These are phyloP conservation scores for Cheilosia variabilis DNA, from an alignment of 2,888 invertebrate species.

Conservation along the genomic window DNA sequence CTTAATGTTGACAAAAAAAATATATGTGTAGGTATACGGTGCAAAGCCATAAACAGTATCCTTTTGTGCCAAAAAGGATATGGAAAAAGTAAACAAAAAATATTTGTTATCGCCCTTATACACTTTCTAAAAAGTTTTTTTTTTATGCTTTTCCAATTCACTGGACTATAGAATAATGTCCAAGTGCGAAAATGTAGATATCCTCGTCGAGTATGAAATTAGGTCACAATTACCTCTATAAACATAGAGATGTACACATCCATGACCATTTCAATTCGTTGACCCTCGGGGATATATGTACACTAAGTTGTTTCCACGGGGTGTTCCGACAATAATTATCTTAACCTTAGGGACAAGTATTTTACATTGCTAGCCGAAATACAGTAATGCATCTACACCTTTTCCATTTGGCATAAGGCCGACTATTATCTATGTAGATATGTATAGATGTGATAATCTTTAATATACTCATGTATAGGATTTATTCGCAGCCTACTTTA, in stretches of 20 bases:
- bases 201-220: slow-evolving; percentile 43
- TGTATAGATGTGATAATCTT: not conserved
- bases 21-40: slow-evolving; percentile 20
- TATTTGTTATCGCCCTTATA: slow-evolving; percentile 38
- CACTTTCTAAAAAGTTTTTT: slow-evolving; percentile 37
- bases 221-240: slow-evolving; percentile 54
- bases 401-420: slow-evolving; percentile 24
- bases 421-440: slow-evolving; percentile 12
- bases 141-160: slow-evolving; percentile 57
- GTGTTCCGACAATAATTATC: slow-evolving; percentile 26
- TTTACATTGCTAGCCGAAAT: slow-evolving; percentile 4
- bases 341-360: slow-evolving; percentile 25
- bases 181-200: slow-evolving; percentile 48
- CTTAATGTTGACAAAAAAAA: slow-evolving; percentile 34
- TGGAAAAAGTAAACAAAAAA: slow-evolving; percentile 34
- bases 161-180: slow-evolving; percentile 26
- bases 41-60: slow-evolving; percentile 3
- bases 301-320: slow-evolving; percentile 21
- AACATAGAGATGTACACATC: not conserved
- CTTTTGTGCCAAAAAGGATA: slow-evolving; percentile 8
- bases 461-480: not conserved
- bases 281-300: not conserved
- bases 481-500: too few relatives aligned
- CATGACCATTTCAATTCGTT: slow-evolving; percentile 5
- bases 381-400: slow-evolving; percentile 2